Conservation (phyloP, 2,888 invertebrate genomes). For the Minunthozetes semirufus region DNA sequence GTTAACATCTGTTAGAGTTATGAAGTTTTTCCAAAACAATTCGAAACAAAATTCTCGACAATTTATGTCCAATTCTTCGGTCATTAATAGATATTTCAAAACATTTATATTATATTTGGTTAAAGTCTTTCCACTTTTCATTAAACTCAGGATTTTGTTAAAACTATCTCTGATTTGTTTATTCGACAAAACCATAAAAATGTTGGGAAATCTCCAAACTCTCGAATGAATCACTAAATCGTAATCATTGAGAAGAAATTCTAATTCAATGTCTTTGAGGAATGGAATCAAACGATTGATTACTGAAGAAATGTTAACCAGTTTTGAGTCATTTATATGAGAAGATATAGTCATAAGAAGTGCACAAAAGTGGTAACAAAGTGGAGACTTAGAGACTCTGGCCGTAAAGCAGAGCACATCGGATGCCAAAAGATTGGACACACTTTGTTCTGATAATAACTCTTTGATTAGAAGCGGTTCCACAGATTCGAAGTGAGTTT, state of each 20-base stretch:
- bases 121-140: background rate
- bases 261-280: background rate
- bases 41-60: background rate
- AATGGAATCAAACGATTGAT: constrained; percentile 7
- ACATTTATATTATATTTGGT: background rate
- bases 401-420: constrained; percentile 29
- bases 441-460: constrained; percentile 9
- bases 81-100: background rate
- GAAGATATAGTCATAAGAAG: background rate
- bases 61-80: background rate
- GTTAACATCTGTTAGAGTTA: background rate
- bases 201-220: background rate
- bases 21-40: background rate
- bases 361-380: background rate
- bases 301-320: background rate
- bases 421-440: constrained; percentile 11
- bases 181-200: background rate
- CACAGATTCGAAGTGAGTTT: constrained; percentile 1
- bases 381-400: background rate
- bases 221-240: background rate
- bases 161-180: background rate
- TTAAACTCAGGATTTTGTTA: background rate
- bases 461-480: constrained; percentile 30
- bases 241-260: constrained; percentile 10
- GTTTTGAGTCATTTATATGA: background rate